Conservation (phyloP, 2,113 vertebrate genomes). For the Spermophilus dauricus region DNA sequence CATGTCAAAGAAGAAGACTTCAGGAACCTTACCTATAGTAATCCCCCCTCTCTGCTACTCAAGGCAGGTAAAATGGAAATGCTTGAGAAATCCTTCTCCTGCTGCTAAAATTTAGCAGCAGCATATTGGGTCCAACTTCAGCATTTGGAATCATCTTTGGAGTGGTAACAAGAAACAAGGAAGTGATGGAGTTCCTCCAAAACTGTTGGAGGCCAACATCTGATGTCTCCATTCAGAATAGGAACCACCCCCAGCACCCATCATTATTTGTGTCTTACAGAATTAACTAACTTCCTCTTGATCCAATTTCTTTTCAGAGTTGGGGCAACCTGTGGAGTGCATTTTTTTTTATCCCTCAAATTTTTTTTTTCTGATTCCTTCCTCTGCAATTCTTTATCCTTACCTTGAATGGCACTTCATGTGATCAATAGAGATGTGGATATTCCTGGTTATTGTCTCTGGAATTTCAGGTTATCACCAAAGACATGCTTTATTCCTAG, state of each 20-base stretch:
- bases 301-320: slow-evolving; percentile 30
- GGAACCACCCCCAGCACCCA: slow-evolving; percentile 18
- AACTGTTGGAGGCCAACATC: slow-evolving; percentile 8
- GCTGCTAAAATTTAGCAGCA: neutral
- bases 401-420: neutral
- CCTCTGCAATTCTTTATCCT: neutral
- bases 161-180: neutral
- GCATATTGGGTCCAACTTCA: neutral
- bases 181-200: slow-evolving; percentile 11
- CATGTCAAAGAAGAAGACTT: neutral
- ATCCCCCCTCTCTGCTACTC: neutral
- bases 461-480: neutral
- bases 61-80: neutral
- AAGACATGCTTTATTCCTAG: neutral
- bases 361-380: neutral
- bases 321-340: neutral
- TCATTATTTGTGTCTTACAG: neutral
- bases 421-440: neutral
- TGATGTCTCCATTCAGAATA: slow-evolving; percentile 13
- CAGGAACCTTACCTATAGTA: no score
- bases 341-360: neutral
- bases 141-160: neutral
- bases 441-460: neutral
- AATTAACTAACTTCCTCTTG: slow-evolving; percentile 45
- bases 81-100: neutral